A percentile compares a stretch with the other conserved stretches of the same genome.
Evolutionary conservation across 1,140 invertebrate genomes (phyloP).

Genomic region (Leptopilina clavipes): DNA sequence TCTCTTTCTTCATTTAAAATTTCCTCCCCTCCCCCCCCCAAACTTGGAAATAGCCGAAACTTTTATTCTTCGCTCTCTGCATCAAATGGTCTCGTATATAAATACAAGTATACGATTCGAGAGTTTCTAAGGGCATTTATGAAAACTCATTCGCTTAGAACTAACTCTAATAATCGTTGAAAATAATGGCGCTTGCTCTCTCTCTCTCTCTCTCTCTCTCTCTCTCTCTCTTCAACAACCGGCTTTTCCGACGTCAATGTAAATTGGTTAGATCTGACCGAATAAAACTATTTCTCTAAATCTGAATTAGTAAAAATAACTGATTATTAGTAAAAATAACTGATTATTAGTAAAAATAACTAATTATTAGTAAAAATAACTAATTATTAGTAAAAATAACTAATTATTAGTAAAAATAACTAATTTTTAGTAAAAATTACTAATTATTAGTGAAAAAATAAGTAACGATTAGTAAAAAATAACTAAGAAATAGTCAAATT

Average conservation of each 20-base stretch:
- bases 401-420: no score
- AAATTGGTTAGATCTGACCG: background rate
- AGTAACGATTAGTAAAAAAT: no score
- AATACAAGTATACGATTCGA: constrained; percentile 60
- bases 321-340: no score
- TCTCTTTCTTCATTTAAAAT: background rate
- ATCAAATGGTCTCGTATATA: constrained; percentile 54
- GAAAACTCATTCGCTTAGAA: constrained; percentile 72
- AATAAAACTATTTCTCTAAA: background rate
- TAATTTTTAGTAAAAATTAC: no score
- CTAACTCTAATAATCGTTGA: constrained; percentile 75
- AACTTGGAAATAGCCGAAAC: constrained; percentile 1
- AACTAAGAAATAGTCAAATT: no score
- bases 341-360: no score
- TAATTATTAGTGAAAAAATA: no score
- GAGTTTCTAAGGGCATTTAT: constrained; percentile 67
- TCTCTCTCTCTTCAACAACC: constrained; percentile 20
- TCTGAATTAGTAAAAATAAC: no score
- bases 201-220: constrained; percentile 40
- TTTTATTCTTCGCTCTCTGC: constrained; percentile 5
- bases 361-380: no score
- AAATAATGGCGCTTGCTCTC: constrained; percentile 66
- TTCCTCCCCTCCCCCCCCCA: background rate
- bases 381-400: no score
- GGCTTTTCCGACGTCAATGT: background rate